These are phyloP conservation scores for Pomacea canaliculata DNA, from an alignment of 2,888 invertebrate species.

Conservation along the genomic window DNA sequence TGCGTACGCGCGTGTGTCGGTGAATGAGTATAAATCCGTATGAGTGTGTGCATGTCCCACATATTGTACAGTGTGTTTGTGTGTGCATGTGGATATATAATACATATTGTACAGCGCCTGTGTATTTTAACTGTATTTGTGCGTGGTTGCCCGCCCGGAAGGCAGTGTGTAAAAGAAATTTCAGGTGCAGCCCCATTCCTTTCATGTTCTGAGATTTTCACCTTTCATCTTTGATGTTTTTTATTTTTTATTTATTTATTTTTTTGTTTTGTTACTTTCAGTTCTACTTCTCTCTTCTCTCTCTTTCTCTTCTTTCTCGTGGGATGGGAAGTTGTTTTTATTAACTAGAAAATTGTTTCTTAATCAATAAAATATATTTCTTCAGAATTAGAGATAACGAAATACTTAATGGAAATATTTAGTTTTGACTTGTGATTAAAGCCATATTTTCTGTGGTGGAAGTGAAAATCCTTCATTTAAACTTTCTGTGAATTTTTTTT, in stretches of 20 bases:
- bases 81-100: neutral
- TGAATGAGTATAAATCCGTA: neutral
- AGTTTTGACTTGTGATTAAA: too few species aligned
- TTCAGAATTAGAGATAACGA: too few species aligned
- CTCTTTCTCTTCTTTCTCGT: slow-evolving; percentile 9
- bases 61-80: neutral
- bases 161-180: neutral
- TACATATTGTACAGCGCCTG: neutral
- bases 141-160: neutral
- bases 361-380: too few species aligned
- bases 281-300: neutral
- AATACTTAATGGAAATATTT: too few species aligned
- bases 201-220: neutral
- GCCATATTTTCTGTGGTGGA: too few species aligned
- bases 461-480: too few species aligned
- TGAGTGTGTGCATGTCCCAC: neutral
- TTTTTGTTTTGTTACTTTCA: neutral
- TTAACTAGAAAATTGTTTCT: too few species aligned
- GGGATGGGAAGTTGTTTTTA: neutral
- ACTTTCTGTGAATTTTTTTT: too few species aligned
- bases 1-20: neutral
- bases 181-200: neutral
- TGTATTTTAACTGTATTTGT: slow-evolving; percentile 1
- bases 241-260: neutral
- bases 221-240: neutral